These are phyloP conservation scores for Drosophila cyrtoloma DNA, from an alignment of 2,888 invertebrate species.

Conservation along the genomic window DNA sequence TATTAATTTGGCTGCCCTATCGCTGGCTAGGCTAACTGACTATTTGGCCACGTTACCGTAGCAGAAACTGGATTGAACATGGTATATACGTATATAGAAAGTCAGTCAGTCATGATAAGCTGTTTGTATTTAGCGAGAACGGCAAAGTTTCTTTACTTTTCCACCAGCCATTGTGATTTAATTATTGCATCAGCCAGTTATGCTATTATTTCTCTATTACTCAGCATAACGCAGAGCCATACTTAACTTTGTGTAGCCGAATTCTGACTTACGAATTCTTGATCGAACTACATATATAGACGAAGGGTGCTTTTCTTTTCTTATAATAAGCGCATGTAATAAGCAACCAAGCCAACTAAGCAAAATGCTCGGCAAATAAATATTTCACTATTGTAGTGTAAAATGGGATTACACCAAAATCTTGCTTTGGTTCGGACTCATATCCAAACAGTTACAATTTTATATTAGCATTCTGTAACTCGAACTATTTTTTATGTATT, in stretches of 20 bases:
- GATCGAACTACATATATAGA: background rate
- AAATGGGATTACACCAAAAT: background rate
- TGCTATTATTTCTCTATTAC: background rate
- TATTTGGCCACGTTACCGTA: background rate
- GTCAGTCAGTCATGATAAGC: background rate
- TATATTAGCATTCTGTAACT: background rate
- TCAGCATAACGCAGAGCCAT: background rate
- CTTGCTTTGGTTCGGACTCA: background rate
- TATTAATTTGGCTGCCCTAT: slow-evolving; percentile 56
- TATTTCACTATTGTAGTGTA: background rate
- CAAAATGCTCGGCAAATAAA: background rate
- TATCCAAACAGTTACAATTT: too few relatives aligned
- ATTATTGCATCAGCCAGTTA: background rate
- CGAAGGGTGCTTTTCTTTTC: background rate
- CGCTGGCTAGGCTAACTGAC: background rate
- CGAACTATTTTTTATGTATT: background rate
- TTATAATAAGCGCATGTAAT: background rate
- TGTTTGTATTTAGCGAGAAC: background rate
- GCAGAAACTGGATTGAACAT: background rate
- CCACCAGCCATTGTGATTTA: background rate
- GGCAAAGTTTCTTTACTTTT: background rate
- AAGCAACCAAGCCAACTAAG: background rate
- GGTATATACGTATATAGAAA: background rate
- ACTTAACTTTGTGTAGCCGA: background rate
- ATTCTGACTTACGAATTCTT: background rate